These are phyloP conservation scores for Dendrolimus houi DNA, from an alignment of 2,888 invertebrate genomes.

Conservation along the genomic window DNA sequence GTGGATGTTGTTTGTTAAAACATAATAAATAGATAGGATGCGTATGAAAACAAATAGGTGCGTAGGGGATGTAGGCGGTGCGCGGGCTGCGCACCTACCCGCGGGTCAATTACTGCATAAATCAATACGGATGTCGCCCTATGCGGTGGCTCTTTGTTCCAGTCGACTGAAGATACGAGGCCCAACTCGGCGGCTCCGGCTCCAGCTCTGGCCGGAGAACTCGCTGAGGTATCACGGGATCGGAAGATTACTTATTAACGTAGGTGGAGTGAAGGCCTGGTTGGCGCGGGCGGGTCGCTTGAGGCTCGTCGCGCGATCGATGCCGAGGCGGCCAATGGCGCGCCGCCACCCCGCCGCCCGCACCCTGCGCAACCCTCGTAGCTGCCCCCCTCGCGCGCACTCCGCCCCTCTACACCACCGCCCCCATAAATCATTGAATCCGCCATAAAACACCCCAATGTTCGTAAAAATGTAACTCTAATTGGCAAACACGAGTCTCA, in stretches of 20 bases:
- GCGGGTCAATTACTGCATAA: conserved; percentile 68
- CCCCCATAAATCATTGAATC: conserved; percentile 75
- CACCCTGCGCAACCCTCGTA: conserved; percentile 61
- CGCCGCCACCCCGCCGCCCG: conserved; percentile 57
- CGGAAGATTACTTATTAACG: conserved; percentile 77
- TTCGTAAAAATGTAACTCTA: conserved; percentile 74
- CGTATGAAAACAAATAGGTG: conserved; percentile 45
- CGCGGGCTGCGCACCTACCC: conserved; percentile 56
- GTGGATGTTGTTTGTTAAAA: conserved; percentile 15
- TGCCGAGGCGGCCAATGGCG: conserved; percentile 73
- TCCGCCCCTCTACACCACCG: conserved; percentile 60
- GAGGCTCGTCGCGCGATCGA: conserved; percentile 70
- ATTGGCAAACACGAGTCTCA: conserved; percentile 67
- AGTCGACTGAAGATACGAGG: conserved; percentile 61
- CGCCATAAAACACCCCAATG: conserved; percentile 72
- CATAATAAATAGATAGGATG: conserved; percentile 20
- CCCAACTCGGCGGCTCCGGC: conserved; percentile 64
- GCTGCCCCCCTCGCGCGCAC: conserved; percentile 32
- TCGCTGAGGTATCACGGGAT: conserved; percentile 71
- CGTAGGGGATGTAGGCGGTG: conserved; percentile 39
- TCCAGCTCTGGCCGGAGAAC: conserved; percentile 69
- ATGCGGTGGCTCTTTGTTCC: conserved; percentile 67
- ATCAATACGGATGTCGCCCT: conserved; percentile 65
- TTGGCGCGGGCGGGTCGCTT: conserved; percentile 68
- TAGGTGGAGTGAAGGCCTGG: conserved; percentile 64